These are phyloP conservation scores for Chydorus sphaericus DNA, from an alignment of 2,888 invertebrate genomes.

Conservation along the genomic window DNA sequence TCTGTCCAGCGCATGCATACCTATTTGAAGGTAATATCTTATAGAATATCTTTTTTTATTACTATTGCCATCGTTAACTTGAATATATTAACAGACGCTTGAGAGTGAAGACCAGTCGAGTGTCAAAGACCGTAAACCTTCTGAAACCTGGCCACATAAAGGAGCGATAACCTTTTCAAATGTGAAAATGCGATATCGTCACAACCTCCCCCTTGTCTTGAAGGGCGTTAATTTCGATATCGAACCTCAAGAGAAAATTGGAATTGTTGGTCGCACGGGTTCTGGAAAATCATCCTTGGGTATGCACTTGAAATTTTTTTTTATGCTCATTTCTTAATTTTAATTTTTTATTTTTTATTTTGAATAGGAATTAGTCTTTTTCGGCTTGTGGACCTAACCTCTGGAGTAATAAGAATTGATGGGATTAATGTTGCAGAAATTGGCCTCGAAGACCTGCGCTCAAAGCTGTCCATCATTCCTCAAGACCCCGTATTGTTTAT, in stretches of 20 bases:
- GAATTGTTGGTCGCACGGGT: constrained; percentile 36
- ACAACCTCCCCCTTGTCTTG: constrained; percentile 34
- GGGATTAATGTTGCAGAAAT: constrained; percentile 34
- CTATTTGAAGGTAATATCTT: constrained; percentile 21
- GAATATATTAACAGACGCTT: constrained; percentile 19
- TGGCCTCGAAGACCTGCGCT: constrained; percentile 36
- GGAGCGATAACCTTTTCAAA: constrained; percentile 37
- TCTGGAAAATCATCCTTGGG: constrained; percentile 42
- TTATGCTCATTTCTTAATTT: no score
- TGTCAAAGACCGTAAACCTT: constrained; percentile 24
- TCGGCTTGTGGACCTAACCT: constrained; percentile 39
- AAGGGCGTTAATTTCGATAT: constrained; percentile 39
- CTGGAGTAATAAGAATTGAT: constrained; percentile 39
- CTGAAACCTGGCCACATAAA: constrained; percentile 35
- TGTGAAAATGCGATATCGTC: constrained; percentile 35
- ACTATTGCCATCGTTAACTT: neutral
- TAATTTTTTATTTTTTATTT: no score
- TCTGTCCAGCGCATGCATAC: constrained; percentile 34
- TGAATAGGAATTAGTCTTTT: constrained; percentile 43
- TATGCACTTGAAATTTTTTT: no score
- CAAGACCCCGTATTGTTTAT: constrained; percentile 47
- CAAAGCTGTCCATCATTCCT: constrained; percentile 38
- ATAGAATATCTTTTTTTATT: neutral
- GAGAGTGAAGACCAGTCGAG: constrained; percentile 23
- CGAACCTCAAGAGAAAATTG: constrained; percentile 41